A percentile compares a stretch with the other conserved stretches of the same genome.
These are phyloP conservation scores for Takifugu flavidus DNA, from an alignment of 2,113 vertebrate species.

Conservation along the genomic window DNA sequence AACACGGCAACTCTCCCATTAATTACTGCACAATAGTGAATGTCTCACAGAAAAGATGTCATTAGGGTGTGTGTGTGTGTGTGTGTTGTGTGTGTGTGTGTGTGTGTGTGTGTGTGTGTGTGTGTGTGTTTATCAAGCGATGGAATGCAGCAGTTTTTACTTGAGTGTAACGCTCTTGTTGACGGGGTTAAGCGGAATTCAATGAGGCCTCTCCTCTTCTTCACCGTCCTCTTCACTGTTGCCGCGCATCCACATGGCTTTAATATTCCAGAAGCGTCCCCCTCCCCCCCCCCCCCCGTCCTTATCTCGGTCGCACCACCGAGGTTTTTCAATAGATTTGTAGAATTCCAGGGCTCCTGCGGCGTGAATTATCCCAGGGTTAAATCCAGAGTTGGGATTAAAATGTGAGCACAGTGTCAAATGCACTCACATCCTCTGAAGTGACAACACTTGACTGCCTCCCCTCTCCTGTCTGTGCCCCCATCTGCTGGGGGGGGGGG, in stretches of 20 bases:
- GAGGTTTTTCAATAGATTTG: slow-evolving; percentile 17
- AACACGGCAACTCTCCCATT: slow-evolving; percentile 63
- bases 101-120: slow-evolving; percentile 11
- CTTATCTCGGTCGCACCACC: slow-evolving; percentile 5
- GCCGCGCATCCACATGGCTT: not conserved
- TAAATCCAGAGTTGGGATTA: slow-evolving; percentile 33
- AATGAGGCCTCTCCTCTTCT: no score
- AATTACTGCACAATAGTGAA: slow-evolving; percentile 74
- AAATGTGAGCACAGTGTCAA: slow-evolving; percentile 34
- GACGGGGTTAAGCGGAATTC: no score
- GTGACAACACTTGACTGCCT: slow-evolving; percentile 56
- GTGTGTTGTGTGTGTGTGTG: slow-evolving; percentile 6
- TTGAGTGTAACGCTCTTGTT: not conserved
- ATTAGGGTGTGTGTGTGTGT: slow-evolving; percentile 54
- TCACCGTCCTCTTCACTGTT: no score
- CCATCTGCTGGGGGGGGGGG: slow-evolving; percentile 45
- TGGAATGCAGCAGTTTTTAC: not conserved
- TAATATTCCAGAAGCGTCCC: not conserved
- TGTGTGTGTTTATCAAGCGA: slow-evolving; percentile 19
- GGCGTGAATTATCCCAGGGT: slow-evolving; percentile 28
- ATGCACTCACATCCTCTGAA: slow-evolving; percentile 42
- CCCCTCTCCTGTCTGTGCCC: slow-evolving; percentile 47
- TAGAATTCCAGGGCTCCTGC: not conserved
- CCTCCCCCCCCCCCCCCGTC: not conserved
- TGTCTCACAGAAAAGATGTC: slow-evolving; percentile 65